These are phyloP conservation scores for Sesamia inferens DNA, from an alignment of 2,888 invertebrate genomes.

Conservation along the genomic window DNA sequence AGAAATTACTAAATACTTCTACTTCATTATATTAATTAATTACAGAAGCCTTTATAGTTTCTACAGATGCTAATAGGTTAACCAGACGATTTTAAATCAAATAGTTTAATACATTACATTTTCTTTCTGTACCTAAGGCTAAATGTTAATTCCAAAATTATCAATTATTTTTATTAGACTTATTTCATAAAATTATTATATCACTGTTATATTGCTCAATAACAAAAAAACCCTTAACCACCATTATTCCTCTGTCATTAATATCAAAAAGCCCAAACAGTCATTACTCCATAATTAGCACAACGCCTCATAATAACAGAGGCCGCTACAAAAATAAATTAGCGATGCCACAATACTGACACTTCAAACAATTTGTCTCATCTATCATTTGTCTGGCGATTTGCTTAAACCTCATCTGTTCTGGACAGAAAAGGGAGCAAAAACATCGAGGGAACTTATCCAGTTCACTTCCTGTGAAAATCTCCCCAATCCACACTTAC, in stretches of 20 bases:
- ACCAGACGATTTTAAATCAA: neutral
- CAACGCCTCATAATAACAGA: conserved; percentile 48
- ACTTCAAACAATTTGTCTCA: conserved; percentile 79
- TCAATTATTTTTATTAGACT: neutral
- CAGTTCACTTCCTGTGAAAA: conserved; percentile 60
- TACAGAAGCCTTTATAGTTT: neutral
- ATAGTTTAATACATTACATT: neutral
- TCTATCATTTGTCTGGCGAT: conserved; percentile 81
- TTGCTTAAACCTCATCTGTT: conserved; percentile 80
- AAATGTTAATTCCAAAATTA: neutral
- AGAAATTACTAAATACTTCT: too few species aligned
- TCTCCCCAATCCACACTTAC: conserved; percentile 37
- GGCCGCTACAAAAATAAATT: conserved; percentile 65
- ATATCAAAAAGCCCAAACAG: conserved; percentile 42
- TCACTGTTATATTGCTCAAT: too few species aligned
- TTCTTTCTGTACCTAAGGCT: neutral
- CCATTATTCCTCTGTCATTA: conserved; percentile 33
- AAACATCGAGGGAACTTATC: conserved; percentile 65
- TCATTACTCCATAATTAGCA: conserved; percentile 46
- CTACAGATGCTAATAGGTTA: too few species aligned
- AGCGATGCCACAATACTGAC: conserved; percentile 70
- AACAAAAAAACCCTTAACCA: neutral
- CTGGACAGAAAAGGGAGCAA: conserved; percentile 75
- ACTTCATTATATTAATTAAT: too few species aligned
- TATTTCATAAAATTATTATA: neutral